Evolutionary conservation across 2,797 vertebrate genomes (phyloP).

Genomic region (Trachurus trachurus): DNA sequence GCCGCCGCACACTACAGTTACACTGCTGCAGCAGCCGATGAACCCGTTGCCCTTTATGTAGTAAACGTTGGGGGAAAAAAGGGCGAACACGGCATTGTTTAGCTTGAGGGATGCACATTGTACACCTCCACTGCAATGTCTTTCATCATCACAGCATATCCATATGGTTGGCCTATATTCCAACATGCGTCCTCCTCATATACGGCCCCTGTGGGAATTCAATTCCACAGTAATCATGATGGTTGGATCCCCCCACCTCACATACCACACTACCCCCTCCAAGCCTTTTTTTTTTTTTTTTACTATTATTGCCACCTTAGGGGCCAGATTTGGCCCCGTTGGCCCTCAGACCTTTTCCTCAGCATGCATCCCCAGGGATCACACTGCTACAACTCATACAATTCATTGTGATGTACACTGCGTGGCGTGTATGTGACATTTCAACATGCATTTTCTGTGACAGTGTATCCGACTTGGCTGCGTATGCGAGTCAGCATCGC

Average conservation of each 20-base stretch:
- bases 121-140: constrained; percentile 43
- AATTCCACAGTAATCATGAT: constrained; percentile 61
- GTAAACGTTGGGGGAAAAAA: constrained; percentile 18
- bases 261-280: constrained; percentile 19
- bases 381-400: constrained; percentile 15
- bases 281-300: constrained; percentile 17
- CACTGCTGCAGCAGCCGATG: constrained; percentile 45
- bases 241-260: constrained; percentile 24
- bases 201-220: constrained; percentile 70
- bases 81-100: constrained; percentile 44
- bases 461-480: background rate
- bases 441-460: constrained; percentile 16
- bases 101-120: constrained; percentile 55
- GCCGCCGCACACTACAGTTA: constrained; percentile 32
- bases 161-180: constrained; percentile 74
- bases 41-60: constrained; percentile 67
- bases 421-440: constrained; percentile 22
- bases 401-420: constrained; percentile 25
- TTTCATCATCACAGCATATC: constrained; percentile 66
- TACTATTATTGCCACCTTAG: constrained; percentile 68
- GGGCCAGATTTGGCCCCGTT: constrained; percentile 49
- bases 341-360: constrained; percentile 60
- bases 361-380: constrained; percentile 18
- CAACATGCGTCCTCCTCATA: constrained; percentile 56
- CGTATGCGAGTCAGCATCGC: background rate